Percentiles rank a stretch among this genome's conserved stretches.
phyloP scores from a whole-genome alignment of 2,113 vertebrate genomes.

The Thomomys bottae region DNA sequence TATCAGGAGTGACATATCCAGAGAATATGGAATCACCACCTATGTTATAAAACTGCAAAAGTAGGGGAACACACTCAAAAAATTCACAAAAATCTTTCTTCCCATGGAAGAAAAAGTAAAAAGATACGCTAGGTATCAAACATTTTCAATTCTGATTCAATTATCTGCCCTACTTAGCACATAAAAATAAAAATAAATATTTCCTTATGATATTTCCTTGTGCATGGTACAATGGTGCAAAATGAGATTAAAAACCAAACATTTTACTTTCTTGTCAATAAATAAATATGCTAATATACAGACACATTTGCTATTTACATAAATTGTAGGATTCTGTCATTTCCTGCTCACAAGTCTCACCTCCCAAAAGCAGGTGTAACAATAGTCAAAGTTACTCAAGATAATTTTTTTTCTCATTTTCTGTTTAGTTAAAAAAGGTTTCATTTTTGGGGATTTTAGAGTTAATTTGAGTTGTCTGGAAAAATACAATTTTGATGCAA shows the following conservation, averaged over 20 bases:
- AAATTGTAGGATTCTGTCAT: background rate
- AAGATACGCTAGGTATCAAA: constrained; percentile 28
- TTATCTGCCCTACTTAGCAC: constrained; percentile 65
- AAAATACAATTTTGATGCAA: constrained; percentile 78
- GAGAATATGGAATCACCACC: background rate
- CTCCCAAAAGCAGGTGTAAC: constrained; percentile 7
- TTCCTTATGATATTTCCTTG: constrained; percentile 73
- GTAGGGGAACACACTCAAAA: constrained; percentile 56
- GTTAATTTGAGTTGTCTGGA: constrained; percentile 64
- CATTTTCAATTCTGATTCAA: constrained; percentile 35
- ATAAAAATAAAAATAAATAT: constrained; percentile 65
- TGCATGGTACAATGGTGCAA: constrained; percentile 36
- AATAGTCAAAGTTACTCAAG: constrained; percentile 64
- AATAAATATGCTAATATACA: constrained; percentile 77
- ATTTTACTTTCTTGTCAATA: constrained; percentile 69
- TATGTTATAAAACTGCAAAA: background rate
- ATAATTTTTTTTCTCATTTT: constrained; percentile 51
- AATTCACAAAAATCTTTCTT: constrained; percentile 30
- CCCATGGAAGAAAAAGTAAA: background rate
- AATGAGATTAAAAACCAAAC: constrained; percentile 26
- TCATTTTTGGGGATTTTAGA: constrained; percentile 72
- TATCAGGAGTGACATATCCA: background rate
- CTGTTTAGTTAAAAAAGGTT: constrained; percentile 66
- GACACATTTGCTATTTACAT: constrained; percentile 16
- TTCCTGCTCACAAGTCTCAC: background rate